Evolutionary conservation across 2,797 vertebrate genomes (phyloP).

Genomic region (Atherinosoma microstoma): DNA sequence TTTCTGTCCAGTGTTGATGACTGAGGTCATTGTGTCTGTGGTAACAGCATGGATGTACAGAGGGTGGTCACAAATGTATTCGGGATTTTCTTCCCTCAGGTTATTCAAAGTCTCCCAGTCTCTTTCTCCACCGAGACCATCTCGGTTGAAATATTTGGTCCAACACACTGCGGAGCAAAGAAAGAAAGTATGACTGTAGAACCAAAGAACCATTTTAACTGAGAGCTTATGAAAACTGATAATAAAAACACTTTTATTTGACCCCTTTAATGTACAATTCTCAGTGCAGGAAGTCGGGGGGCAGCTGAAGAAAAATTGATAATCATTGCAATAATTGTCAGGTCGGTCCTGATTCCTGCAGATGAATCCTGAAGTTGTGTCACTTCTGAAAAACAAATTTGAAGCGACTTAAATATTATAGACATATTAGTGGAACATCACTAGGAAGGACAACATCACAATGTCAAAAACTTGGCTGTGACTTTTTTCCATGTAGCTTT

Average conservation of each 20-base stretch:
- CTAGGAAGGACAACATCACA: too few species aligned
- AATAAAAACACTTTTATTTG: background rate
- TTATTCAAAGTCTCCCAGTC: constrained; percentile 43
- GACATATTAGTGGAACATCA: too few species aligned
- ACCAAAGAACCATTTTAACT: background rate
- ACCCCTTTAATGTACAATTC: background rate
- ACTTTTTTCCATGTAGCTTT: too few species aligned
- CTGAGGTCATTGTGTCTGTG: constrained; percentile 18
- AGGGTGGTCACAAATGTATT: constrained; percentile 42
- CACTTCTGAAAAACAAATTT: constrained; percentile 27
- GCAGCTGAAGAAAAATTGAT: constrained; percentile 60
- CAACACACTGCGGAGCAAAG: constrained; percentile 58
- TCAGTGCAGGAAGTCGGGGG: constrained; percentile 29
- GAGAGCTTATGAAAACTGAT: background rate
- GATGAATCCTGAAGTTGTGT: constrained; percentile 46
- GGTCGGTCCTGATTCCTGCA: constrained; percentile 43
- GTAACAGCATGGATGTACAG: constrained; percentile 46
- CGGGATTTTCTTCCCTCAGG: constrained; percentile 7
- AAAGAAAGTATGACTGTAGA: background rate
- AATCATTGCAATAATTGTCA: constrained; percentile 31
- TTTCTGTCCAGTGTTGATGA: constrained; percentile 26
- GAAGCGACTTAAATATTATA: background rate
- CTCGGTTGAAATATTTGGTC: constrained; percentile 57
- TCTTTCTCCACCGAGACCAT: constrained; percentile 27
- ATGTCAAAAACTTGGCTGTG: too few species aligned